Percentiles rank a stretch among this genome's conserved stretches.
Evolutionary conservation across 2,888 invertebrate species (phyloP).

Genomic region (Napeogenes sylphis): DNA sequence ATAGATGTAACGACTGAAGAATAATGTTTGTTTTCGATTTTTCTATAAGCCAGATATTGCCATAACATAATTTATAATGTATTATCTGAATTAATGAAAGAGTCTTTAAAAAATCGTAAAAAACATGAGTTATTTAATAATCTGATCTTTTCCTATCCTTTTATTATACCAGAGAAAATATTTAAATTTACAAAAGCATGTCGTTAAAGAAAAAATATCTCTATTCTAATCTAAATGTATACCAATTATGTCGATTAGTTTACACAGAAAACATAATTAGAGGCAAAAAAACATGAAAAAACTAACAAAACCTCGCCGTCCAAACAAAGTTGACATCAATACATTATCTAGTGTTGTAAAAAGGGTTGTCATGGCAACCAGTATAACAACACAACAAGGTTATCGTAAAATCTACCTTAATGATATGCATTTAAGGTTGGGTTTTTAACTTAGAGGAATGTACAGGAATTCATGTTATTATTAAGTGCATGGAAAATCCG

Average conservation of each 20-base stretch:
- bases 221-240: not conserved
- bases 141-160: too few relatives aligned
- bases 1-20: too few relatives aligned
- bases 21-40: too few relatives aligned
- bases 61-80: too few relatives aligned
- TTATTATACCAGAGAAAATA: too few relatives aligned
- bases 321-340: constrained; percentile 21
- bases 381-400: constrained; percentile 40
- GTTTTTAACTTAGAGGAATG: constrained; percentile 5
- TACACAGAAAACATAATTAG: not conserved
- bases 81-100: too few relatives aligned
- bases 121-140: too few relatives aligned
- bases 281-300: constrained; percentile 2
- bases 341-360: constrained; percentile 23
- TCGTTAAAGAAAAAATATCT: not conserved
- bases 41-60: too few relatives aligned
- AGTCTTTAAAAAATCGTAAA: too few relatives aligned
- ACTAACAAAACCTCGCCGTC: constrained; percentile 14
- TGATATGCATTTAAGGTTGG: not conserved
- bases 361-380: constrained; percentile 46
- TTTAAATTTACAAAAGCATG: too few relatives aligned
- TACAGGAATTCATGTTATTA: constrained; percentile 22
- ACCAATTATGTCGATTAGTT: constrained; percentile 1
- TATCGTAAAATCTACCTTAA: constrained; percentile 24
- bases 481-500: constrained; percentile 23